Evolutionary conservation across 1,140 invertebrate species (phyloP).

Genomic region (Halyomorpha halys): DNA sequence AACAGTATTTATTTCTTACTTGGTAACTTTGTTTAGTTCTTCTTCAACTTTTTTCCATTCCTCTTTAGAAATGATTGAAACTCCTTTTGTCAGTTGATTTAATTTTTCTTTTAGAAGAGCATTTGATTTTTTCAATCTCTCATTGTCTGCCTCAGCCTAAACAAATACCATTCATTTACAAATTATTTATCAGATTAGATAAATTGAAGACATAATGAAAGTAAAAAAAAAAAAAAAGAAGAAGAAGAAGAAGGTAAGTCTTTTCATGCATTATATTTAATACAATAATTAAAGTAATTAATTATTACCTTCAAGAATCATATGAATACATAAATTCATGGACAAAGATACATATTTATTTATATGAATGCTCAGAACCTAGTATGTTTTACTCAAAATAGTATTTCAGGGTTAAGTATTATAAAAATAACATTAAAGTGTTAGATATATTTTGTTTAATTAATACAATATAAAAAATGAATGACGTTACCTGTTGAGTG

Average conservation of each 20-base stretch:
- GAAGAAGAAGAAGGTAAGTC: too few relatives aligned
- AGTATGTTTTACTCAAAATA: too few relatives aligned
- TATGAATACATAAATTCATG: neutral
- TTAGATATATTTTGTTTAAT: too few relatives aligned
- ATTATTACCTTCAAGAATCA: too few relatives aligned
- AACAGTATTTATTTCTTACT: neutral
- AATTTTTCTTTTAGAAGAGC: constrained; percentile 29
- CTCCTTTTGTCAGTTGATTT: constrained; percentile 37
- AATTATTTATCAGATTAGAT: too few relatives aligned
- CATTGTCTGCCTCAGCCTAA: constrained; percentile 1
- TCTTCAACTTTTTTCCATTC: neutral
- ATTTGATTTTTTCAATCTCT: neutral
- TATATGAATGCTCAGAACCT: too few relatives aligned
- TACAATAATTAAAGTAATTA: too few relatives aligned
- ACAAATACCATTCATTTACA: neutral
- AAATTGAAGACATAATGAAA: too few relatives aligned
- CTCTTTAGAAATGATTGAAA: neutral
- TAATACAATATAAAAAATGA: too few relatives aligned
- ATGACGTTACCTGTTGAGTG: neutral
- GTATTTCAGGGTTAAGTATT: too few relatives aligned
- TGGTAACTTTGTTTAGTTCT: neutral
- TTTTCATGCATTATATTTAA: too few relatives aligned
- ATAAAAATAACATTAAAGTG: too few relatives aligned
- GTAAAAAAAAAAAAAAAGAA: neutral
- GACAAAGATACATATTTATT: neutral